Base-by-base conservation (phyloP, 2,797 vertebrate genomes). In the Pseudochromis fuscus region DNA sequence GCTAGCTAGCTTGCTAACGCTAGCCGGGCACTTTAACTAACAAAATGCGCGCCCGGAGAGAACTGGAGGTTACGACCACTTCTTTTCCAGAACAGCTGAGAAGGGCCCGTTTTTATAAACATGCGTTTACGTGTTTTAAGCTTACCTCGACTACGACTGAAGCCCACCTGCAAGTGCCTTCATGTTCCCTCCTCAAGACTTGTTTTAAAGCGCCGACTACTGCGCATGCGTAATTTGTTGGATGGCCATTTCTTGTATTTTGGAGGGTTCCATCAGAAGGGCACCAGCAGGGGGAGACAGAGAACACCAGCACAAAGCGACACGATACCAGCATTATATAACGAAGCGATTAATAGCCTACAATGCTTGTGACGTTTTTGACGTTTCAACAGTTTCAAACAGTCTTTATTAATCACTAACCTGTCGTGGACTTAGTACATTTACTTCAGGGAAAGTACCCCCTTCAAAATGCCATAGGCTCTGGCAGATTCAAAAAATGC, bases 101-200 rank as follows among this genome's bases (percentile, higher is more conserved):
- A 3, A 28, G 5, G 1, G 23, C 1, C 0, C 8, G 18, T 23
- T 57, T 71, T 35, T 9, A 50, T 6, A 0, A 1, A 23, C 1
- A 4, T 0, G 4, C 1, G 30, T 25, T 45, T 4, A 0, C 18
- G 25, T 33, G 16, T 79, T 60, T 58, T 71, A 84, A 79, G 82
- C 87, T 87, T 84, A 89, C 93, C 92, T 90, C 85, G 81, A 81
- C 73, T 83, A 82, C 25, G 80, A 81, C 73, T 93, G 21, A 62
- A 67, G 81, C 77, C 82, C 88, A 90, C 88, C 91, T 88, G 86
- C 84, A 81, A 77, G 27, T 72, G 63, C 53, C 90, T 91, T 88
- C 92, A 89, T 91, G 88, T 93, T 93, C 91, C 90, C 92, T 93
- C 90, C 91, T 94, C 83, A 87, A 88, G 89, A 90, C 91, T 91